Evolutionary conservation across 2,113 vertebrate species (phyloP).

Genomic region (Chaenogobius annularis): DNA sequence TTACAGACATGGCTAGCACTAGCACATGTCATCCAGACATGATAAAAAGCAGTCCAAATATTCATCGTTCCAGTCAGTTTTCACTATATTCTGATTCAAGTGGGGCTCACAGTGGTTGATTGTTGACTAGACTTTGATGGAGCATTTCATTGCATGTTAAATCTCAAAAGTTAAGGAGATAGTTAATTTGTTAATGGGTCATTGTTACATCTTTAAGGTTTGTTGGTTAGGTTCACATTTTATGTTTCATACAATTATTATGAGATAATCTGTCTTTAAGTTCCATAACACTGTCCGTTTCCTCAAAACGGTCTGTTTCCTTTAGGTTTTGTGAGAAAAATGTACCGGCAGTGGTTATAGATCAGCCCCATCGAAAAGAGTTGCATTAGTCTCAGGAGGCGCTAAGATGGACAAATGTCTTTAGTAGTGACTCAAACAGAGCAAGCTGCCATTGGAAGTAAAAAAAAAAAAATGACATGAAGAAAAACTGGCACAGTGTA

Average conservation of each 20-base stretch:
- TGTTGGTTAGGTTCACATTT: too few relatives aligned
- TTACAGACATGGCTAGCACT: not conserved
- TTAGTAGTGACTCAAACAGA: conserved; percentile 20
- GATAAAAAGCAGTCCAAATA: too few relatives aligned
- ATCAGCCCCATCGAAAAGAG: conserved; percentile 19
- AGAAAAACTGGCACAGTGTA: conserved; percentile 23
- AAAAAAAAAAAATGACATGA: conserved; percentile 48
- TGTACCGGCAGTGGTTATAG: conserved; percentile 20
- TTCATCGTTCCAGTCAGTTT: too few relatives aligned
- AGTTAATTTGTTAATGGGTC: too few relatives aligned
- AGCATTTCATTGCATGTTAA: too few relatives aligned
- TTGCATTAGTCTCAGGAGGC: conserved; percentile 16
- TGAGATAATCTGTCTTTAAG: not conserved
- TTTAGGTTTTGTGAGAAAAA: conserved; percentile 32
- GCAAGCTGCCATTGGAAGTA: conserved; percentile 34
- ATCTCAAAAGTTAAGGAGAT: too few relatives aligned
- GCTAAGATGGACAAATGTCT: conserved; percentile 37
- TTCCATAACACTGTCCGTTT: not conserved
- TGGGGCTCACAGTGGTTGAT: too few relatives aligned
- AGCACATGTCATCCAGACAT: too few relatives aligned
- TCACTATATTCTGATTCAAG: too few relatives aligned
- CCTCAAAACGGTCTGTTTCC: not conserved
- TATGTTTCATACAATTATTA: not conserved
- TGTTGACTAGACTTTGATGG: too few relatives aligned
- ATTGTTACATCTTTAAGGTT: too few relatives aligned